Percentiles rank a stretch among this genome's conserved stretches.
Evolutionary conservation across 1,140 invertebrate species (phyloP).

Genomic region (Ericerus pela): DNA sequence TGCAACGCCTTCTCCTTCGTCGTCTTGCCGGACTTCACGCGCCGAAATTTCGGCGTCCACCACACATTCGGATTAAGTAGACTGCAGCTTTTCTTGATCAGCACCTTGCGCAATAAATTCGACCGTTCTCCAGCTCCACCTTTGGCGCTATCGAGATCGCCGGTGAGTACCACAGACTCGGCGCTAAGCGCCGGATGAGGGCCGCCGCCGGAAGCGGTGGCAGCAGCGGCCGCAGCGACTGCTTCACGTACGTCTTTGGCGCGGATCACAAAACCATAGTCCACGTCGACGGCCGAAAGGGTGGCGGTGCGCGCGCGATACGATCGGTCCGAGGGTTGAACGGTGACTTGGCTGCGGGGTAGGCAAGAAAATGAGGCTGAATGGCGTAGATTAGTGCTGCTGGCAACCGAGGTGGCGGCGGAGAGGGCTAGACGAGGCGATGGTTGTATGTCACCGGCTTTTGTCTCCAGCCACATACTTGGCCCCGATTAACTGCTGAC

Average conservation of each 20-base stretch:
- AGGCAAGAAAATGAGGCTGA: conserved; percentile 39
- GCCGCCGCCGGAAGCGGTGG: neutral
- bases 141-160: conserved; percentile 18
- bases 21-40: conserved; percentile 20
- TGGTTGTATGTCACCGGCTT: conserved; percentile 15
- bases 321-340: conserved; percentile 20
- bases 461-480: conserved; percentile 21
- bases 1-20: conserved; percentile 14
- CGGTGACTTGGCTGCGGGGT: conserved; percentile 30
- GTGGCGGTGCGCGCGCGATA: conserved; percentile 36
- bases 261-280: conserved; percentile 26
- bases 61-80: conserved; percentile 33
- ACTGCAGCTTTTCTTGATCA: conserved; percentile 33
- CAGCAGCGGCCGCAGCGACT: neutral
- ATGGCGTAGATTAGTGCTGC: conserved; percentile 30
- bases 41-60: conserved; percentile 20
- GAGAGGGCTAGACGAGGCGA: too few species aligned
- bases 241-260: conserved; percentile 1
- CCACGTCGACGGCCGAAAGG: conserved; percentile 27
- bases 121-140: conserved; percentile 17
- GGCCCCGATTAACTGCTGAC: too few species aligned
- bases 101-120: conserved; percentile 24
- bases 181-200: conserved; percentile 18
- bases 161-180: conserved; percentile 22
- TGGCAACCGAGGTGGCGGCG: conserved; percentile 13